Percentiles rank a stretch among this genome's conserved stretches.
These are phyloP conservation scores for Lepeophtheirus nordmannii DNA, from an alignment of 2,888 invertebrate species.

Conservation along the genomic window DNA sequence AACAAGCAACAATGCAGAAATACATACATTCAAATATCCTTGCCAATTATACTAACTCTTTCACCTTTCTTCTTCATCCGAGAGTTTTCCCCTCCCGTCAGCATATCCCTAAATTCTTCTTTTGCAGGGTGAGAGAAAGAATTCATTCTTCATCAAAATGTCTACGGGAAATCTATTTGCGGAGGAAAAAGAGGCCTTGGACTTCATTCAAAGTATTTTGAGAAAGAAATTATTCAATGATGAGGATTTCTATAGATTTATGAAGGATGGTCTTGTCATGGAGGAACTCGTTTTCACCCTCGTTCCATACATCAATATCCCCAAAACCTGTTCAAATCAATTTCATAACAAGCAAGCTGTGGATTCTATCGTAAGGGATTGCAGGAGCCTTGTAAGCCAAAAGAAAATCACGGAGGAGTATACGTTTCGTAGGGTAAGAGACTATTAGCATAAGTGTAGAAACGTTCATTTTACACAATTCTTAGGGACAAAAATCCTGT, in stretches of 20 bases:
- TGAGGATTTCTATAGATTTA: not conserved
- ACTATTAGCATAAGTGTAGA: no score
- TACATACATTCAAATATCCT: no score
- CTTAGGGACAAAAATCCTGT: no score
- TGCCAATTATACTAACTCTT: no score
- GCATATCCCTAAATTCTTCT: not conserved
- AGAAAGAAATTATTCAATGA: not conserved
- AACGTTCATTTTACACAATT: no score
- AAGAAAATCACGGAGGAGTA: not conserved
- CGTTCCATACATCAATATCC: not conserved
- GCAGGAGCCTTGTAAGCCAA: not conserved
- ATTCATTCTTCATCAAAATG: constrained; percentile 6
- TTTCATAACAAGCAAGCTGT: not conserved
- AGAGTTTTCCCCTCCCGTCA: no score
- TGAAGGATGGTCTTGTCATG: constrained; percentile 3
- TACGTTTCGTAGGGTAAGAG: not conserved
- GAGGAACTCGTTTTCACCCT: not conserved
- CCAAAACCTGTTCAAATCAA: not conserved
- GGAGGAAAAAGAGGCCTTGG: not conserved
- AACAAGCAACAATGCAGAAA: no score
- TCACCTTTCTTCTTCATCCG: no score
- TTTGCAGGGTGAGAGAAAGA: not conserved
- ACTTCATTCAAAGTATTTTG: not conserved
- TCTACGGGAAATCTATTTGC: not conserved
- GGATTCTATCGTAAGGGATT: not conserved